Percentiles rank a stretch among this genome's conserved stretches.
Conservation (phyloP, 2,113 vertebrate genomes). For the Platichthys stellatus region DNA sequence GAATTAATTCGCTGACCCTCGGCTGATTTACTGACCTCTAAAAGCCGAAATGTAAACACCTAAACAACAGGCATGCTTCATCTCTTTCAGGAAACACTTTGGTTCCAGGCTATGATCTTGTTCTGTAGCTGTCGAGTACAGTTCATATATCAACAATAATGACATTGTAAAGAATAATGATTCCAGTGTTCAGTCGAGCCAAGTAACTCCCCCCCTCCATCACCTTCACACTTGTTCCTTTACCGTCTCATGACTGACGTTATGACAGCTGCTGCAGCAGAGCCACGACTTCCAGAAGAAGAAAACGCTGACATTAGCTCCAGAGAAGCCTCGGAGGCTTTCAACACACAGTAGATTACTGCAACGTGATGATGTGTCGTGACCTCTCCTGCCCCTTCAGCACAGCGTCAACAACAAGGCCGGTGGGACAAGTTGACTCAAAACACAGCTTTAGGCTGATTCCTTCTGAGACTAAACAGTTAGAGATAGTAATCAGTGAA, state of each 20-base stretch:
- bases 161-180: not conserved
- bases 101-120: not conserved
- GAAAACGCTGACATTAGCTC: conserved; percentile 32
- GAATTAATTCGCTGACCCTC: conserved; percentile 5
- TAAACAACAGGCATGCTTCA: not conserved
- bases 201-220: not conserved
- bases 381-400: conserved; percentile 32
- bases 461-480: not conserved
- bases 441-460: not conserved
- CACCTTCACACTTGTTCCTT: not conserved
- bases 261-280: conserved; percentile 11
- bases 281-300: conserved; percentile 6
- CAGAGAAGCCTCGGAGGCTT: conserved; percentile 24
- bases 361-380: conserved; percentile 45
- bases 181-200: not conserved
- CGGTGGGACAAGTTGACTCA: not conserved
- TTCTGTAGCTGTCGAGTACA: not conserved
- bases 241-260: conserved; percentile 1
- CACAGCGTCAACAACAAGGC: conserved; percentile 18
- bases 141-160: not conserved
- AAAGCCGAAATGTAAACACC: conserved; percentile 12
- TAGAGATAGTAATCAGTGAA: not conserved
- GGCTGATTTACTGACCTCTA: conserved; percentile 13
- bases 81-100: not conserved
- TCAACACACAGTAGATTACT: conserved; percentile 34